These are phyloP conservation scores for Paguma larvata DNA, from an alignment of 2,797 vertebrate species.

Conservation along the genomic window DNA sequence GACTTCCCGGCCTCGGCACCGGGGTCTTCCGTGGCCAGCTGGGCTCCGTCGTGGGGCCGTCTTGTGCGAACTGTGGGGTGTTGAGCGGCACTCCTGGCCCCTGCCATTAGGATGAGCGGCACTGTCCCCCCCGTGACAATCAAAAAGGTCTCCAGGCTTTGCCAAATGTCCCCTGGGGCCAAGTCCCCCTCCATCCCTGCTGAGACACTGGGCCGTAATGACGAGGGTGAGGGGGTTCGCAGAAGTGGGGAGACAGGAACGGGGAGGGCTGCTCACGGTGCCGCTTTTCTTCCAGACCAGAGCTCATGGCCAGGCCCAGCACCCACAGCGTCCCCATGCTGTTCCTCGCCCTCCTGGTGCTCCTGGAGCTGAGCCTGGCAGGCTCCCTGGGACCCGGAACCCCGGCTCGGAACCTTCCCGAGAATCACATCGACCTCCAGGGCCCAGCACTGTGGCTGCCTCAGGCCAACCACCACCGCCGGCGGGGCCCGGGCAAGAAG, in stretches of 20 bases:
- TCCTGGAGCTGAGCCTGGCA: constrained; percentile 73
- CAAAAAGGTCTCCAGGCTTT: background rate
- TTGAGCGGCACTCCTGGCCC: background rate
- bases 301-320: constrained; percentile 82
- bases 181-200: background rate
- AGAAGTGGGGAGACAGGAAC: no score
- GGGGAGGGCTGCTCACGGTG: background rate
- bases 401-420: constrained; percentile 78
- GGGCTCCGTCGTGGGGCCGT: rapidly evolving
- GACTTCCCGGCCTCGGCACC: rapidly evolving
- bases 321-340: constrained; percentile 46
- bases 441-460: constrained; percentile 87
- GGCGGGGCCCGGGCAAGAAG: constrained; percentile 86
- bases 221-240: rapidly evolving
- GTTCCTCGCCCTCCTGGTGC: constrained; percentile 79
- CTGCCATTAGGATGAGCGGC: background rate
- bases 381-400: constrained; percentile 79
- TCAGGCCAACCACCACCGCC: constrained; percentile 83
- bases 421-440: constrained; percentile 88
- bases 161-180: background rate
- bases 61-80: rapidly evolving
- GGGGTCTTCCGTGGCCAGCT: rapidly evolving
- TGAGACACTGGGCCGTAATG: background rate
- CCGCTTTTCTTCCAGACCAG: constrained; percentile 60
- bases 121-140: background rate